phyloP scores from a whole-genome alignment of 2,797 vertebrate genomes.

The Phoeniculus purpureus region DNA sequence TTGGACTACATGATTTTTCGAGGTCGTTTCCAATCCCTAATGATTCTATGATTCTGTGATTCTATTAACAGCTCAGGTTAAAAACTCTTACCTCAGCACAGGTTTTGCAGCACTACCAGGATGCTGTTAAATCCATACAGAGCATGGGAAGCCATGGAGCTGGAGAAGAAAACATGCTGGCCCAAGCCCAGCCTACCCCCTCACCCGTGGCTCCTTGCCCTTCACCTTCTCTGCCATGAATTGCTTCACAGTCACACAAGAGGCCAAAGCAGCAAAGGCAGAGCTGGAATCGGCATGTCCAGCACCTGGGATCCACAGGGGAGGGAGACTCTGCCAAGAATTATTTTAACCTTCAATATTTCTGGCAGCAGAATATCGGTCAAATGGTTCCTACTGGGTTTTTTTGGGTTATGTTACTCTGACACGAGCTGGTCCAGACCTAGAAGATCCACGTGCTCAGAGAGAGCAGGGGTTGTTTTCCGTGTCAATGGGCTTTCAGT shows the following conservation, averaged over 20 bases:
- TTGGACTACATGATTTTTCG: too few relatives aligned
- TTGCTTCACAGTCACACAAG: neutral
- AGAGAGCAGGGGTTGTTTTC: constrained; percentile 40
- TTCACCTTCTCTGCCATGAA: neutral
- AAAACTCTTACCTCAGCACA: neutral
- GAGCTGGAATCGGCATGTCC: neutral
- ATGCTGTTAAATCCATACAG: neutral
- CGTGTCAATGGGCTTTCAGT: constrained; percentile 7
- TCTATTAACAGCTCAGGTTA: too few relatives aligned
- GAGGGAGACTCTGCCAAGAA: constrained; percentile 32
- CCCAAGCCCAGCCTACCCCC: neutral
- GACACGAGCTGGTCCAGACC: constrained; percentile 29
- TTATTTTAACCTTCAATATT: constrained; percentile 62
- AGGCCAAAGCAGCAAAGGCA: constrained; percentile 22
- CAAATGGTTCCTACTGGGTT: neutral
- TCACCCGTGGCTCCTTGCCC: neutral
- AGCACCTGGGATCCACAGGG: constrained; percentile 46
- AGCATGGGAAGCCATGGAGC: accelerated
- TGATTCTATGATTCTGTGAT: too few relatives aligned
- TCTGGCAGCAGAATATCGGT: constrained; percentile 32
- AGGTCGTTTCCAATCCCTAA: too few relatives aligned
- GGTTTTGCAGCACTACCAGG: neutral
- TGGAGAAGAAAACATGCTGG: neutral
- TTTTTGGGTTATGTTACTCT: constrained; percentile 35
- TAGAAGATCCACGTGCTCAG: neutral